Conservation (phyloP, 2,113 vertebrate genomes). For the Pleuronectes platessa region DNA sequence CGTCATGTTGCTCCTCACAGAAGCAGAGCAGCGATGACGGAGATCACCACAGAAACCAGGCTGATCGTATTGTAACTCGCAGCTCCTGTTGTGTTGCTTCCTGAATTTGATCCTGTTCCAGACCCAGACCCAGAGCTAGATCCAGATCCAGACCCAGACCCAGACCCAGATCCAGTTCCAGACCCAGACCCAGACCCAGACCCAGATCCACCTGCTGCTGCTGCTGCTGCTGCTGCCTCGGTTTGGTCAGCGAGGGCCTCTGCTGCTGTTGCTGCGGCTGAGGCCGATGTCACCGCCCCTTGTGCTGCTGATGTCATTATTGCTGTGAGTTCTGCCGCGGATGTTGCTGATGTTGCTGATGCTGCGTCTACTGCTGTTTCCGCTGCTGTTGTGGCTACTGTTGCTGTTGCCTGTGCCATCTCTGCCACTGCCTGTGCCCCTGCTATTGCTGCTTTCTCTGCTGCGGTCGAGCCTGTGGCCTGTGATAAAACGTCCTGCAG, state of each 20-base stretch:
- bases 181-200: background rate
- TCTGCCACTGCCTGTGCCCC: background rate
- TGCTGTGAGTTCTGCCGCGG: background rate
- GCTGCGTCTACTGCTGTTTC: background rate
- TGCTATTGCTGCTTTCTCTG: background rate
- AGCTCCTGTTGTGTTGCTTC: background rate
- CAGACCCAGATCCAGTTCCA: background rate
- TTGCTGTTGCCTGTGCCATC: background rate
- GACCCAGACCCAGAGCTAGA: background rate
- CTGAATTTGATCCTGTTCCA: background rate
- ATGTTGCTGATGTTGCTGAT: background rate
- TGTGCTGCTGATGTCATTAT: background rate
- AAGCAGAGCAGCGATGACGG: background rate
- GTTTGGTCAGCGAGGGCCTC: background rate
- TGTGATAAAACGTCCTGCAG: background rate
- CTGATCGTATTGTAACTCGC: slow-evolving; percentile 17
- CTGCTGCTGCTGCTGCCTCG: background rate
- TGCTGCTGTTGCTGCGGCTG: background rate
- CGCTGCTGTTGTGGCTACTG: too few species aligned
- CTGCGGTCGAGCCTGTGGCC: background rate
- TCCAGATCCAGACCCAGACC: background rate
- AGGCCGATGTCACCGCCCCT: background rate
- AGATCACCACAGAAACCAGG: slow-evolving; percentile 3
- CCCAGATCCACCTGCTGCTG: too few species aligned
- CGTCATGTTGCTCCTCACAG: background rate